These are phyloP conservation scores for Crocallis elinguaria DNA, from an alignment of 2,888 invertebrate genomes.

Conservation along the genomic window DNA sequence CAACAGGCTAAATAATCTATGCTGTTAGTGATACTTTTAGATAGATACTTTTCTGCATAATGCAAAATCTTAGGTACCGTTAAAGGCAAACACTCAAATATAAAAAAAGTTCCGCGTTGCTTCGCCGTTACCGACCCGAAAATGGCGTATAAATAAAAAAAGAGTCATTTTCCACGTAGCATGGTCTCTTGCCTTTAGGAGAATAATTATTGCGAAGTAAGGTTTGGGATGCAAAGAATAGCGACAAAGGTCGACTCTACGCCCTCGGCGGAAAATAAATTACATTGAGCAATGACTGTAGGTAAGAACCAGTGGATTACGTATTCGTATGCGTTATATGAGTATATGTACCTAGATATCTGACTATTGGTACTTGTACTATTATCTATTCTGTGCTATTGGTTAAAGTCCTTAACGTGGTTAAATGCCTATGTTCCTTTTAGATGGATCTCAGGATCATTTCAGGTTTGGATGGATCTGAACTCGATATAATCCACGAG, in stretches of 20 bases:
- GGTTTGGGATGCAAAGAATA: constrained; percentile 1
- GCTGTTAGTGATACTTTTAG: too few relatives aligned
- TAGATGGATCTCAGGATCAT: too few relatives aligned
- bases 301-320: not conserved
- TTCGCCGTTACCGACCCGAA: constrained; percentile 7
- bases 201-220: constrained; percentile 39
- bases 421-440: too few relatives aligned
- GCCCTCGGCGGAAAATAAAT: constrained; percentile 4
- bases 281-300: constrained; percentile 7
- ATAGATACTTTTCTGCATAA: not conserved
- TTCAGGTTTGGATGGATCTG: too few relatives aligned
- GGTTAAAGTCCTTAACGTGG: too few relatives aligned
- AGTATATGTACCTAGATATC: not conserved
- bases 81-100: too few relatives aligned
- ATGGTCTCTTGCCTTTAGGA: constrained; percentile 19
- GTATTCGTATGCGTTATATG: not conserved
- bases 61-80: too few relatives aligned
- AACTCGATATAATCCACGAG: too few relatives aligned
- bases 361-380: too few relatives aligned
- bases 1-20: too few relatives aligned
- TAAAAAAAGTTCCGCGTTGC: constrained; percentile 8
- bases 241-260: constrained; percentile 12
- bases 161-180: constrained; percentile 13
- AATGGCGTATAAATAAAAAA: constrained; percentile 28
- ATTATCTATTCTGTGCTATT: too few relatives aligned